Conservation (phyloP, 2,113 vertebrate genomes). For the Sinocyclocheilus anshuiensis region DNA sequence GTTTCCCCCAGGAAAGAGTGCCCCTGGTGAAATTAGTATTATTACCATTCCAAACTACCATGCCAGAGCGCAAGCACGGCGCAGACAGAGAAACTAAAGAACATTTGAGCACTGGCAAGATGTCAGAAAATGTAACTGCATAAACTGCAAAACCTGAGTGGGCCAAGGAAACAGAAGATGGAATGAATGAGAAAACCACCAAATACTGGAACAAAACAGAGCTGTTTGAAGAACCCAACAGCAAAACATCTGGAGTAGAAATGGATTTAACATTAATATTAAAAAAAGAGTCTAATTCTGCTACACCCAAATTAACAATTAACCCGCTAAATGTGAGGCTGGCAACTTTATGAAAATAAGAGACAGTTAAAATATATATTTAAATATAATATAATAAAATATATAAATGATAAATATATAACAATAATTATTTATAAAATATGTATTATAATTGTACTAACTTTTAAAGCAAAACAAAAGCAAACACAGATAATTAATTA, state of each 20-base stretch:
- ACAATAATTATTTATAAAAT: no score
- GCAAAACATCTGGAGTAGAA: constrained; percentile 30
- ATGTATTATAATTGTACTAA: no score
- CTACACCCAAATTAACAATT: not conserved
- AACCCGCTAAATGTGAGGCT: not conserved
- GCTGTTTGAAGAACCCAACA: constrained; percentile 20
- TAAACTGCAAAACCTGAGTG: constrained; percentile 24
- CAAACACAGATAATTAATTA: no score
- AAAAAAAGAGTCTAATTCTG: not conserved
- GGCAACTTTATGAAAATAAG: not conserved
- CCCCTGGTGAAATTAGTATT: constrained; percentile 27
- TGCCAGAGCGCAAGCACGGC: not conserved
- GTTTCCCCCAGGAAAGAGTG: constrained; percentile 27
- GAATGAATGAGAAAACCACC: constrained; percentile 28
- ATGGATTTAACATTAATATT: not conserved
- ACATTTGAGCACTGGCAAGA: constrained; percentile 11
- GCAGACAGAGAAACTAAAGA: constrained; percentile 15
- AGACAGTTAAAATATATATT: not conserved
- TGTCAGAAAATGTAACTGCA: not conserved
- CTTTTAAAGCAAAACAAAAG: no score
- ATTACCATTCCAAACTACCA: constrained; percentile 43
- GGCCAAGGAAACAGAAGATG: constrained; percentile 12
- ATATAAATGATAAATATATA: no score
- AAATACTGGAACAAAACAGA: constrained; percentile 28
- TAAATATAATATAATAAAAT: not conserved